Evolutionary conservation across 2,797 vertebrate genomes (phyloP).

Genomic region (Setipinna tenuifilis): DNA sequence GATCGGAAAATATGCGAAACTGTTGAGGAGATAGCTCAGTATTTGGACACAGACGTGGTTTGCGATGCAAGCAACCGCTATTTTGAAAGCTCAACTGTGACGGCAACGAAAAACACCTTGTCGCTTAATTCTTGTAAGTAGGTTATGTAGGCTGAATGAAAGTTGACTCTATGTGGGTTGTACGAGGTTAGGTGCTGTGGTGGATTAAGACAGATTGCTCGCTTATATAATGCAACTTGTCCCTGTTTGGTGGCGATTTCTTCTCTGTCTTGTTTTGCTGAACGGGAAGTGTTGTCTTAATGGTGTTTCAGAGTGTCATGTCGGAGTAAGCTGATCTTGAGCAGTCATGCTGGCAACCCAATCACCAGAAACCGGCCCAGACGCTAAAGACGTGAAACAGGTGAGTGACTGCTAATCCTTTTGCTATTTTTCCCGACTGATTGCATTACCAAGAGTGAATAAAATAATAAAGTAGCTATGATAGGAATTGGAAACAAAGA

Average conservation of each 20-base stretch:
- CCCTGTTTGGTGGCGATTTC: not conserved
- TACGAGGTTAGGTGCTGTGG: not conserved
- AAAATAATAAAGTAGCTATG: no score
- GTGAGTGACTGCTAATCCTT: constrained; percentile 65
- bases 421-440: not conserved
- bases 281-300: constrained; percentile 12
- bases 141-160: not conserved
- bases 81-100: not conserved
- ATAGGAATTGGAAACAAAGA: no score
- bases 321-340: constrained; percentile 59
- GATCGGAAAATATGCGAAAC: not conserved
- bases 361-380: constrained; percentile 70
- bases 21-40: not conserved
- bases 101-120: not conserved
- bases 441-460: not conserved
- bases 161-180: not conserved
- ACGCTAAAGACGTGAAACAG: constrained; percentile 82
- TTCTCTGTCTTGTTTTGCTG: not conserved
- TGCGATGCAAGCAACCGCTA: not conserved
- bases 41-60: not conserved
- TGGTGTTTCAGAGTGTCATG: constrained; percentile 75
- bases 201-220: not conserved
- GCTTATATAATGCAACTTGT: not conserved
- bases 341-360: constrained; percentile 88
- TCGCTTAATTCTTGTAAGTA: not conserved